Base-by-base conservation (phyloP, 1,140 invertebrate genomes). In the Drosophila mayri region DNA sequence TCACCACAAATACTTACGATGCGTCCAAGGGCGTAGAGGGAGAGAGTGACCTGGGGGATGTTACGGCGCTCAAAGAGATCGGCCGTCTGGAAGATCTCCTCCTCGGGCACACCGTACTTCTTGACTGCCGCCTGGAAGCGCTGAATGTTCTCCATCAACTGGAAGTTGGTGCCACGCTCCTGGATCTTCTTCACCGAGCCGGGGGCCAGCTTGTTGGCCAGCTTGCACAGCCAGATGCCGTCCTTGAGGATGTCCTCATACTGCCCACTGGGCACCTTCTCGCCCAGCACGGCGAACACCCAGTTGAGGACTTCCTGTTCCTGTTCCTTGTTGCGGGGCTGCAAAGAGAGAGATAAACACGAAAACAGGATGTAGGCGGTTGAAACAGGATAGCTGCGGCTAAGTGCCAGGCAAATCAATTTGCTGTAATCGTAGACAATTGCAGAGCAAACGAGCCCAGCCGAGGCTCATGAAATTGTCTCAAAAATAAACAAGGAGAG, bases 81-180 rank as follows among this genome's bases (percentile, higher is more conserved):
- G 37, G 99, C 98, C 0, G 98, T 99, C 94, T 99, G 98, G 95
- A 99, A 99, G 81, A 99, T 98, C 94, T 99, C 98, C 92, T 98
- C 97, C 87, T 99, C 97, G 38, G 97, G 98, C 12, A 99, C 97
- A 22, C 98, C 99, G 91, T 99, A 99, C 68, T 97, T 96, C 93
- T 98, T 98, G 43, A 97, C 95, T 0, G 97, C 98, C 18, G 97
- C 97, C 94, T 99, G 98, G 94, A 99, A 99, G 93, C 97, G 96
- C 93, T 98, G 97, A 85, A 99, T 97, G 93, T 99, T 99, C 93
- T 99, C 98, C 98, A 99, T 99, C 75, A 99, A 94, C 82, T 99
- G 98, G 93, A 99, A 99, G 81, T 99, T 99, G 28, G 98, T 98
- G 81, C 98, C 98, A 84, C 97, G 98, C 46, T 96, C 95, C 93